phyloP scores from a whole-genome alignment of 2,113 vertebrate genomes.

The Malurus melanocephalus region DNA sequence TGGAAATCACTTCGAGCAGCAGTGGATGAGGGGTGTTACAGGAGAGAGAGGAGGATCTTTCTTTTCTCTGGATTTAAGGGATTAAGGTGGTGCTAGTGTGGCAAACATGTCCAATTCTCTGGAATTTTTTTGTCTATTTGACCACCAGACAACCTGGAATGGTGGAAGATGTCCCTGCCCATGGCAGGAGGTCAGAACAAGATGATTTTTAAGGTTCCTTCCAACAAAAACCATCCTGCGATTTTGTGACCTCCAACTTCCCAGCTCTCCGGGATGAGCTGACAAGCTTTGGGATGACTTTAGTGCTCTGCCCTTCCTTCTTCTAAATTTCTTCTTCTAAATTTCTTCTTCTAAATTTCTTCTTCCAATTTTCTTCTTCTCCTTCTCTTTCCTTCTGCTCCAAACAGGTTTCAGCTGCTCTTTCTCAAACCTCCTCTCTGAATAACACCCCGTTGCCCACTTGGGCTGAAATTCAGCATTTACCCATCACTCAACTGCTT shows the following conservation, averaged over 20 bases:
- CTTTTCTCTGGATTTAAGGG: neutral
- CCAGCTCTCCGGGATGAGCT: neutral
- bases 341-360: neutral
- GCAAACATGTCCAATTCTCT: accelerated
- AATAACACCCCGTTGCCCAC: neutral
- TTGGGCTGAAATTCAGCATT: neutral
- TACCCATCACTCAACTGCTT: neutral
- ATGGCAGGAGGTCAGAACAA: neutral
- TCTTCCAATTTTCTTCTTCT: neutral
- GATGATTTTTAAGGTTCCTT: neutral
- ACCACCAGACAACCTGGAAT: neutral
- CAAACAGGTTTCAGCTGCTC: neutral
- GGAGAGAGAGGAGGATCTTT: neutral
- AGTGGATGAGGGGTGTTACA: neutral
- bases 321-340: neutral
- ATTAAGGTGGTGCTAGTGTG: neutral
- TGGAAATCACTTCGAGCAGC: neutral
- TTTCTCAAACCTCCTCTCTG: neutral
- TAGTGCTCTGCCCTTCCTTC: neutral
- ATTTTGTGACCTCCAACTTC: neutral
- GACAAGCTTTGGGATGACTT: neutral
- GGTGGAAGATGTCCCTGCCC: neutral
- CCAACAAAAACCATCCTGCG: neutral
- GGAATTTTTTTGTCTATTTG: neutral
- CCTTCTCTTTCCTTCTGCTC: neutral